These are phyloP conservation scores for Sarcophilus harrisii DNA, from an alignment of 2,797 vertebrate genomes.

Conservation along the genomic window DNA sequence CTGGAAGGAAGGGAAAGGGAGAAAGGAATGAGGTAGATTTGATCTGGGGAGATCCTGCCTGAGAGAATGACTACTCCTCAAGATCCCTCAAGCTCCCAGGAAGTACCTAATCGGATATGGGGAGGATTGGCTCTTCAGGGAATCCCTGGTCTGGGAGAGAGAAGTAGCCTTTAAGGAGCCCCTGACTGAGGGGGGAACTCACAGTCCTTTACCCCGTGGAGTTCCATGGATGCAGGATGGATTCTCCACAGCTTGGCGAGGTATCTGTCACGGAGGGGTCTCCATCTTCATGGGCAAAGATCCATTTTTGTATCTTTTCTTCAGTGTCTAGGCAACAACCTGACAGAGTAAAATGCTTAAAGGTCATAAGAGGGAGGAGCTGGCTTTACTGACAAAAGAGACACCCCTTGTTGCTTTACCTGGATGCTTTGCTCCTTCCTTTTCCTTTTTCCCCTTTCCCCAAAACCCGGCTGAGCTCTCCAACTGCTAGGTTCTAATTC, in stretches of 20 bases:
- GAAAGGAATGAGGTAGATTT: neutral
- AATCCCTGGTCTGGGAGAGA: neutral
- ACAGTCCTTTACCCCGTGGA: neutral
- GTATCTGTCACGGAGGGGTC: slow-evolving; percentile 26
- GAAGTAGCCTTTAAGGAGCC: too few relatives aligned
- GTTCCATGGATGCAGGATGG: neutral
- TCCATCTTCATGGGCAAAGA: neutral
- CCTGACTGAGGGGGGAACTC: neutral
- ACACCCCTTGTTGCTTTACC: slow-evolving; percentile 23
- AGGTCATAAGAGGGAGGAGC: slow-evolving; percentile 69
- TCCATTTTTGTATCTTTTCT: neutral
- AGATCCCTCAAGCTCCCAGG: neutral
- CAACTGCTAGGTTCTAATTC: neutral
- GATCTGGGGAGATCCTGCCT: neutral
- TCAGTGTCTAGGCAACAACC: slow-evolving; percentile 72
- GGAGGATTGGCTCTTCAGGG: neutral
- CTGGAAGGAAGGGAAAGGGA: neutral
- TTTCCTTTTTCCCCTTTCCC: accelerated
- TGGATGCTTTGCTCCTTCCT: neutral
- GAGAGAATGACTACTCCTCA: neutral
- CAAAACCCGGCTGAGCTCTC: neutral
- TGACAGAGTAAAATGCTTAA: slow-evolving; percentile 73
- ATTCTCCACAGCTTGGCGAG: neutral
- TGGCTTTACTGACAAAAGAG: slow-evolving; percentile 16
- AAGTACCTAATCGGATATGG: neutral